These are phyloP conservation scores for Apodemia zela DNA, from an alignment of 2,888 invertebrate species.

Conservation along the genomic window DNA sequence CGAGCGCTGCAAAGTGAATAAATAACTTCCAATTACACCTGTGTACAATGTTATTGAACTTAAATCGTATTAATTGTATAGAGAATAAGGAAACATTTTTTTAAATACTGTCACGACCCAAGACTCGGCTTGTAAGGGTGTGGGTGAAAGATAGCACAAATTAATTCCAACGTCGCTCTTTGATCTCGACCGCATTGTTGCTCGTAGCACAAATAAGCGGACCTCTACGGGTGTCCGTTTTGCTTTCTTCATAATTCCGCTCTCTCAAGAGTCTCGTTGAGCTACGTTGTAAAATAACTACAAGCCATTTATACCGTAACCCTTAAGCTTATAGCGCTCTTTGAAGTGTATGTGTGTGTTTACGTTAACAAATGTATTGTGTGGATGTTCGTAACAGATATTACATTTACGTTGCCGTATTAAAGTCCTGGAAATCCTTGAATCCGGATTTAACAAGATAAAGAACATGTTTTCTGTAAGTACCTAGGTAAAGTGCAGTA, in stretches of 20 bases:
- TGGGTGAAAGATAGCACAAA: slow-evolving; percentile 41
- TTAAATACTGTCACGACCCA: not conserved
- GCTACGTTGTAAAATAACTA: slow-evolving; percentile 21
- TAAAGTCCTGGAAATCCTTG: not conserved
- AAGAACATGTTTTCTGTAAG: not conserved
- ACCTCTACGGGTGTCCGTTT: slow-evolving; percentile 27
- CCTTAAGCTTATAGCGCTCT: slow-evolving; percentile 14
- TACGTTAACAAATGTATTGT: not conserved
- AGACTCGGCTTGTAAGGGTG: not conserved
- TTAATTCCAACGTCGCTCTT: slow-evolving; percentile 66
- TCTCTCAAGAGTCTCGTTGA: slow-evolving; percentile 4
- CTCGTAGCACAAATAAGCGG: slow-evolving; percentile 63
- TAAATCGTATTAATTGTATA: not conserved
- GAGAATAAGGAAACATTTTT: not conserved
- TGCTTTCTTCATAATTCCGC: slow-evolving; percentile 18
- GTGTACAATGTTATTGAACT: not conserved
- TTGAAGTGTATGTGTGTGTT: not conserved
- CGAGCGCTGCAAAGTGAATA: not conserved
- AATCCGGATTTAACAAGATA: not conserved
- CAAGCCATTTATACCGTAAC: slow-evolving; percentile 19
- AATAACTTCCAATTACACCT: not conserved
- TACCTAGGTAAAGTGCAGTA: not conserved
- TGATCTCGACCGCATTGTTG: slow-evolving; percentile 67
- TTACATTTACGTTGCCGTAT: not conserved
- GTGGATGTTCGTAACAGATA: not conserved